Conservation (phyloP, 2,113 vertebrate genomes). For the Xiphophorus hellerii region DNA sequence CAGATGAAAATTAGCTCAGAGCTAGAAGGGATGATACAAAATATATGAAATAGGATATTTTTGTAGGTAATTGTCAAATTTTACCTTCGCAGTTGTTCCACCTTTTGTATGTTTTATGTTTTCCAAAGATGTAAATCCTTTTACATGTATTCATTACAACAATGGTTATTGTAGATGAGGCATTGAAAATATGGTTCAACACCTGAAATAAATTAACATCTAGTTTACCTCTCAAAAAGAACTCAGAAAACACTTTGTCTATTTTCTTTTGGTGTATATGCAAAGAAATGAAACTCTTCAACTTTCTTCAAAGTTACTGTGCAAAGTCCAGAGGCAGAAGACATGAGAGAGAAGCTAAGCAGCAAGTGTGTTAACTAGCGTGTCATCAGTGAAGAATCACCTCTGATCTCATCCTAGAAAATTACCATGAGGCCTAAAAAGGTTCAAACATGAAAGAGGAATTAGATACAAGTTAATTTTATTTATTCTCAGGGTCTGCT, state of each 20-base stretch:
- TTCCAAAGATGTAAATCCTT: background rate
- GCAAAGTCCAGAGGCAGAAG: background rate
- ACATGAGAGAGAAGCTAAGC: background rate
- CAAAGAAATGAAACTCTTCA: background rate
- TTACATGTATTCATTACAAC: background rate
- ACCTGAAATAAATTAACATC: background rate
- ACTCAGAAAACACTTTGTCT: background rate
- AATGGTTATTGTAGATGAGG: background rate
- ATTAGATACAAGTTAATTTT: background rate
- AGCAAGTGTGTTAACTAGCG: background rate
- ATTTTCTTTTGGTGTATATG: background rate
- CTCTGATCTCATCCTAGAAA: background rate
- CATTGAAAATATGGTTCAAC: background rate
- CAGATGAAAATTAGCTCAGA: background rate
- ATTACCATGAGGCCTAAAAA: background rate
- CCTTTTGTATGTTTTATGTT: background rate
- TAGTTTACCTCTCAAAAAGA: background rate
- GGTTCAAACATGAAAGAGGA: constrained; percentile 19
- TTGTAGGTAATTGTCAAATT: background rate
- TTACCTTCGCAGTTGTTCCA: background rate
- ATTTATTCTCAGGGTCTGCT: constrained; percentile 13
- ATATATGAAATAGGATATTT: background rate
- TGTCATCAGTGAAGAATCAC: background rate
- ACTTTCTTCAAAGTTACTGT: background rate
- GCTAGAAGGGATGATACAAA: background rate